Conservation (phyloP, 2,797 vertebrate species). For the Premnoplex brunnescens region DNA sequence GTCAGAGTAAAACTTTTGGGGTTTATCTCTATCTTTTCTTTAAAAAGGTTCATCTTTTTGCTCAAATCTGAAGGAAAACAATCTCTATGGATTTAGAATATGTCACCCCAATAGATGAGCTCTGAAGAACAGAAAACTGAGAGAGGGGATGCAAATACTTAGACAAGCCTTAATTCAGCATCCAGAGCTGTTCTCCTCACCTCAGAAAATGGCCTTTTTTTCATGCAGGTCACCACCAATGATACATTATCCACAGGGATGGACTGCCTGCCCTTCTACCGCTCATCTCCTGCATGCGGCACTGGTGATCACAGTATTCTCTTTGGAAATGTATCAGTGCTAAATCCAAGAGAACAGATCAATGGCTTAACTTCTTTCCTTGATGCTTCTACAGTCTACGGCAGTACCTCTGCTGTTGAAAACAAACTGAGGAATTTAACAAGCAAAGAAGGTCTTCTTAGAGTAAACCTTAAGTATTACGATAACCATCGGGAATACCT, state of each 20-base stretch:
- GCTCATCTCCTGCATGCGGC: constrained; percentile 83
- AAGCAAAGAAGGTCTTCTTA: constrained; percentile 83
- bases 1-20: not conserved
- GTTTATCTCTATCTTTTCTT: not conserved
- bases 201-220: not conserved
- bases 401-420: constrained; percentile 75
- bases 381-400: constrained; percentile 91
- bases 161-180: not conserved
- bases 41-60: not conserved
- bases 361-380: constrained; percentile 90
- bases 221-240: constrained; percentile 73
- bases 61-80: not conserved
- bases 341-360: constrained; percentile 85
- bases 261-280: constrained; percentile 87
- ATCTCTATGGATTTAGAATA: not conserved
- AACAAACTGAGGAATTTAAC: constrained; percentile 81
- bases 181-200: not conserved
- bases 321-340: constrained; percentile 50
- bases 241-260: constrained; percentile 34
- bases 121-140: not conserved
- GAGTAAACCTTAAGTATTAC: constrained; percentile 73
- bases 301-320: constrained; percentile 4
- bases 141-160: not conserved
- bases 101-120: not conserved
- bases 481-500: constrained; percentile 82